Conservation (phyloP, 2,113 vertebrate species). For the Sinosuthora webbiana region DNA sequence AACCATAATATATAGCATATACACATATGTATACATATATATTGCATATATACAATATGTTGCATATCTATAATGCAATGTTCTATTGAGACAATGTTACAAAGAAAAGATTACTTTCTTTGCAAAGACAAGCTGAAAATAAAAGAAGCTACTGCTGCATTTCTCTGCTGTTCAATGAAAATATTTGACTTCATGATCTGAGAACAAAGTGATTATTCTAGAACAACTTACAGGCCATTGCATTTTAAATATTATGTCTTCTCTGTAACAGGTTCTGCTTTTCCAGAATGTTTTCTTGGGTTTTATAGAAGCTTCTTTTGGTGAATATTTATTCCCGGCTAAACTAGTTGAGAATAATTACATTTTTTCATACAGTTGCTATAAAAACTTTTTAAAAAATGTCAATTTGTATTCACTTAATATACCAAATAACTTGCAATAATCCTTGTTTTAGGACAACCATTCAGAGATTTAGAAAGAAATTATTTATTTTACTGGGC, state of each 20-base stretch:
- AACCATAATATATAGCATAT: not conserved
- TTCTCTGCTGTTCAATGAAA: not conserved
- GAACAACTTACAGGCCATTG: not conserved
- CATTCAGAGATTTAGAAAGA: not conserved
- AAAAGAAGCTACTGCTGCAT: not conserved
- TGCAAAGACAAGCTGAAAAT: not conserved
- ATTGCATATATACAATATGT: not conserved
- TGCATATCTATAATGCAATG: not conserved
- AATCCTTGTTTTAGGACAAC: not conserved
- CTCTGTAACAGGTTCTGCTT: not conserved
- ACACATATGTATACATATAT: not conserved
- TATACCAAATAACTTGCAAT: too few species aligned
- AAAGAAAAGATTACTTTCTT: not conserved
- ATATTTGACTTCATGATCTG: not conserved
- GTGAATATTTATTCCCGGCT: not conserved
- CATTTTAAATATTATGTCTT: not conserved
- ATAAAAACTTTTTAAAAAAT: not conserved
- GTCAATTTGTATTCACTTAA: not conserved
- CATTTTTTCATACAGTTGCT: not conserved
- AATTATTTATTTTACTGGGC: not conserved
- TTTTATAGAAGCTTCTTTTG: not conserved
- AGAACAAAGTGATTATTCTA: not conserved
- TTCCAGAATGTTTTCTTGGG: not conserved
- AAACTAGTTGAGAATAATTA: not conserved
- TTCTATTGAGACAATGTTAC: not conserved